Evolutionary conservation across 2,888 invertebrate species (phyloP).

Genomic region (Pyrrhia umbra): DNA sequence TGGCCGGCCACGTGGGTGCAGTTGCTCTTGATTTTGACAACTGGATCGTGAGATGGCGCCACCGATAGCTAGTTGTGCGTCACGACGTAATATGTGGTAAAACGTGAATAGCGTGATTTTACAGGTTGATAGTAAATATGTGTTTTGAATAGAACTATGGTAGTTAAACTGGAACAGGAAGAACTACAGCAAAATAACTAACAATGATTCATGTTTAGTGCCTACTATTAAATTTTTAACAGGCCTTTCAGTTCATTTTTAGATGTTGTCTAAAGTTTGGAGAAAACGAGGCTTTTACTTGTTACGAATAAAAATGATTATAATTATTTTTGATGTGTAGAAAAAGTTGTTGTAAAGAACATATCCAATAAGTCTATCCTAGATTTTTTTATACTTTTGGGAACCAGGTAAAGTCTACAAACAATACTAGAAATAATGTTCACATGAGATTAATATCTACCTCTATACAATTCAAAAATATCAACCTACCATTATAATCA

Average conservation of each 20-base stretch:
- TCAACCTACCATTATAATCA: slow-evolving; percentile 61
- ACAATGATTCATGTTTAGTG: background rate
- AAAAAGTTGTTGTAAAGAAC: background rate
- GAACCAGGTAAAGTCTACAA: slow-evolving; percentile 12
- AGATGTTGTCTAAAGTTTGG: background rate
- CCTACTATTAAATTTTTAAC: background rate
- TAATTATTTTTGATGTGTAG: background rate
- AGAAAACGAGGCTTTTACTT: background rate
- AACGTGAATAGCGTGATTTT: slow-evolving; percentile 35
- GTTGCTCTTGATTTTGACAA: slow-evolving; percentile 78
- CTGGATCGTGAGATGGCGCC: slow-evolving; percentile 82
- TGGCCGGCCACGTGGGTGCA: slow-evolving; percentile 70
- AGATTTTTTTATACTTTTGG: background rate
- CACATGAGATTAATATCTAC: slow-evolving; percentile 50
- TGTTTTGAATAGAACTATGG: background rate
- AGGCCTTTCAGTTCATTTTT: background rate
- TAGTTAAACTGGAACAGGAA: background rate
- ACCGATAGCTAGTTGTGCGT: slow-evolving; percentile 72
- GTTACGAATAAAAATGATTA: background rate
- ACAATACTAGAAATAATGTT: slow-evolving; percentile 28
- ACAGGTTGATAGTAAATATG: slow-evolving; percentile 4
- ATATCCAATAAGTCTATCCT: background rate
- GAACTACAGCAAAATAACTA: background rate
- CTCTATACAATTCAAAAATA: slow-evolving; percentile 45
- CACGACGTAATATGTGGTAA: slow-evolving; percentile 74